Evolutionary conservation across 2,797 vertebrate genomes (phyloP), one percentile per base, ranked within the genome.

Genomic region (Delichon dasypus): DNA sequence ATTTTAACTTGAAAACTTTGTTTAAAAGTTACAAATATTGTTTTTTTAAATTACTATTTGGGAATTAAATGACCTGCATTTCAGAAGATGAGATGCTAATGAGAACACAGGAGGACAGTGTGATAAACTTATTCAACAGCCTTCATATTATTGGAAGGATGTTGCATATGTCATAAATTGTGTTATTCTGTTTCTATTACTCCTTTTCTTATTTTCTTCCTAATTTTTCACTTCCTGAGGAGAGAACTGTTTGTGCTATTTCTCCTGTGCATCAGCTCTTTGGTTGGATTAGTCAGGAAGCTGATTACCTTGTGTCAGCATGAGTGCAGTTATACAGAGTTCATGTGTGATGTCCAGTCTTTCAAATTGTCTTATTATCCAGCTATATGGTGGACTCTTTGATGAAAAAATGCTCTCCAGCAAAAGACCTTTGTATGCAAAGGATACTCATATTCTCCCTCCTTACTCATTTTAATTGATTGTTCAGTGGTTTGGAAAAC

Each of bases 291-390:
- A 55, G 29, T 44, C 26, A 64, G 25, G 20, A 58, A 60, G 5
- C 13, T 47, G 8, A 26, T 68, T 76, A 38, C 14, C 8, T 53
- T 34, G 8, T 66, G 29, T 50, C 60, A 85, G 44, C 60, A 47
- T 0, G 4, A 60, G 9, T 26, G 32, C 27, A 34, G 23, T 17
- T 54, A 15, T 5, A 27, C 5, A 20, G 19, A 29, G 7, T 10
- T n/a, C 30, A 5, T 30, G 16, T 27, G 44, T 27, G 8, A 53
- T 10, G 18, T 48, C 32, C 68, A n/a, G 34, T 75, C 70, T 76
- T 81, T 73, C 44, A 60, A 45, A 29, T 36, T 57, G 11, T 48
- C 45, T 36, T 45, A 25, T 83, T 78, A 79, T 55, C 23, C 34
- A 61, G 13, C n/a, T 82, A 21, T 22, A 16, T 3, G 15, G 11